Conservation (phyloP, 2,888 invertebrate species). For the Diarsia dahlii region DNA sequence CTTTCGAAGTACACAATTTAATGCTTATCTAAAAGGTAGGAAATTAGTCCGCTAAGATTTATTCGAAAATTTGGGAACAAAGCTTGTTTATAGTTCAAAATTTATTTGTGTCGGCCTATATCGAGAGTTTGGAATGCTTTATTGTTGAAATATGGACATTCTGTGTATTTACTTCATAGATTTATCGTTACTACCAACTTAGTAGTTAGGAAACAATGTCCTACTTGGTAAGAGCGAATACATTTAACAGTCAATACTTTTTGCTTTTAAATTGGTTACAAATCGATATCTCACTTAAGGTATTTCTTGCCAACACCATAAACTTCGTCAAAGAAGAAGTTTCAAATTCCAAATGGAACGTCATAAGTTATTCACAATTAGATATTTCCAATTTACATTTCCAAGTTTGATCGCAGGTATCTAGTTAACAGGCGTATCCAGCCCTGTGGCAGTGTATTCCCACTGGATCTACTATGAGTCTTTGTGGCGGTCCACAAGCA, state of each 20-base stretch:
- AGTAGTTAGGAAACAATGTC: slow-evolving; percentile 9
- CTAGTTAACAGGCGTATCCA: slow-evolving; percentile 60
- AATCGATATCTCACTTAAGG: background rate
- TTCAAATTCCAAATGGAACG: slow-evolving; percentile 3
- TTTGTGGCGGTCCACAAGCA: slow-evolving; percentile 78
- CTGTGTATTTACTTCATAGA: slow-evolving; percentile 54
- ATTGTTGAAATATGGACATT: slow-evolving; percentile 70
- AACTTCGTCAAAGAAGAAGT: background rate
- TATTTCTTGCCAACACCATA: background rate
- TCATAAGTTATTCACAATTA: slow-evolving; percentile 43
- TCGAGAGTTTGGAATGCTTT: slow-evolving; percentile 70
- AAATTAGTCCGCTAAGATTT: slow-evolving; percentile 77
- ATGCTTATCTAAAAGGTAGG: slow-evolving; percentile 74
- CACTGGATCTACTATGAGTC: slow-evolving; percentile 76
- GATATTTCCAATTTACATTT: slow-evolving; percentile 42
- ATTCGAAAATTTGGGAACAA: slow-evolving; percentile 74
- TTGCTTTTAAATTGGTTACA: background rate
- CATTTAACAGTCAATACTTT: background rate
- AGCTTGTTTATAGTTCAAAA: slow-evolving; percentile 71
- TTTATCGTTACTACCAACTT: slow-evolving; percentile 51
- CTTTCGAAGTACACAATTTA: slow-evolving; percentile 69
- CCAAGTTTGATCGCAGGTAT: slow-evolving; percentile 53
- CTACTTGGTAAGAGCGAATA: background rate
- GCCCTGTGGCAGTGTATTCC: slow-evolving; percentile 71
- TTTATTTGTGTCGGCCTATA: slow-evolving; percentile 70